These are phyloP conservation scores for Coccyzus lansbergi DNA, from an alignment of 2,797 vertebrate genomes.

Conservation along the genomic window DNA sequence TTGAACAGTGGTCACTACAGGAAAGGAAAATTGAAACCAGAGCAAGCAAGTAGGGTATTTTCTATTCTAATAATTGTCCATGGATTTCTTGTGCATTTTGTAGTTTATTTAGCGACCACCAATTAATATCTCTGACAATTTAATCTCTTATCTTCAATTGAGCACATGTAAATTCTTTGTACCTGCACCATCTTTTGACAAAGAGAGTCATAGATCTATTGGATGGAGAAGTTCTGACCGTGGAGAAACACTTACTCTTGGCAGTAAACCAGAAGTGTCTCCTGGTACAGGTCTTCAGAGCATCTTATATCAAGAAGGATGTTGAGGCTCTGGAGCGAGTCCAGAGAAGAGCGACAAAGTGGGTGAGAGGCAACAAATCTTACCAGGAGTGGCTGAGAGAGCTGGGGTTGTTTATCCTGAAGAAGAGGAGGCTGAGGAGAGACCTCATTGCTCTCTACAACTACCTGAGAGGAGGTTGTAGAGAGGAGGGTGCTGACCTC, in stretches of 20 bases:
- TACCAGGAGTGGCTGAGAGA: too few relatives aligned
- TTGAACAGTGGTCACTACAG: neutral
- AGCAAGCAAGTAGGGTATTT: neutral
- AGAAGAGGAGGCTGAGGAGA: too few relatives aligned
- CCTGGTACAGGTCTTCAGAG: neutral
- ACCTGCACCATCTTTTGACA: neutral
- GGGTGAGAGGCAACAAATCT: too few relatives aligned
- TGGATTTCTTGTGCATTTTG: neutral
- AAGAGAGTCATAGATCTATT: neutral
- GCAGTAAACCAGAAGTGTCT: neutral
- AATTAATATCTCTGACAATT: neutral
- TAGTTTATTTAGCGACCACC: neutral
- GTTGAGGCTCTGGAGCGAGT: too few relatives aligned
- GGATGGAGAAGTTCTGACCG: neutral
- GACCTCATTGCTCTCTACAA: too few relatives aligned
- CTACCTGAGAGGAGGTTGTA: too few relatives aligned
- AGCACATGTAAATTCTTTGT: neutral
- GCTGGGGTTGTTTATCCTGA: too few relatives aligned
- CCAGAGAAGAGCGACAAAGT: too few relatives aligned
- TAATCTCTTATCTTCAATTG: neutral
- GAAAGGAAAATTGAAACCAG: neutral
- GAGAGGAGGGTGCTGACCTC: too few relatives aligned
- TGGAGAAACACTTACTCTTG: neutral
- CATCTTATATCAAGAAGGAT: neutral
- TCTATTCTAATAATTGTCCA: neutral